Evolutionary conservation across 2,113 vertebrate genomes (phyloP), one percentile per base, ranked within the genome.

Genomic region (Oreochromis spilurus): DNA sequence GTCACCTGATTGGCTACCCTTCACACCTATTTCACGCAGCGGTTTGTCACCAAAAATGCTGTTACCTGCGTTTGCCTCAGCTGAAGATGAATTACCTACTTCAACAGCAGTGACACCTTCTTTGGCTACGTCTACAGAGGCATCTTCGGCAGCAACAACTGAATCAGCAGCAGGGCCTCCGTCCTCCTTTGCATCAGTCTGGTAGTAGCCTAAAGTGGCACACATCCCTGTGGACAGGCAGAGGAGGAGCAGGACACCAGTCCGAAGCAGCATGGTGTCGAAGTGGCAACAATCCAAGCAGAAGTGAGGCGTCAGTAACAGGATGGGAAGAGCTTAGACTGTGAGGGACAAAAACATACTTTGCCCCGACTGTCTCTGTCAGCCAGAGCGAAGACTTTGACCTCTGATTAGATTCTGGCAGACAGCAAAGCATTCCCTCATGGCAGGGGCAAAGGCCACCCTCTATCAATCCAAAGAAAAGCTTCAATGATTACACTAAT

Each of bases 361-460:
- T 31, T 67, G 87, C 52, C 92, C 67, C 75, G 79, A 88, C 87
- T 82, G 84, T 14, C 78, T 91, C 70, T 80, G 81, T 77, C 78
- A 79, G 38, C 78, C 80, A 48, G 70, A 82, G 58, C 40, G 82
- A 60, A 93, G 95, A 97, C 96, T 97, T 97, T 96, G 95, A 93
- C 93, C 96, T 83, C 50, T 92, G 96, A 97, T 94, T 93, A 93
- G 87, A 58, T 89, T 91, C 57, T 31, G 79, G 88, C 87, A 93
- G 93, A 97, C 96, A 97, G 94, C 95, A 67, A 93, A 91, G 94
- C 95, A 92, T 45, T 83, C 55, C 72, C 19, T 90, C 79, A 36
- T 83, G 70, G 57, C 50, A 53, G 92, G 95, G 79, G 86, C 92
- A 95, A 95, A 96, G 94, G 94, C 94, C 95, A 91, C 29, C 70